A percentile compares a stretch with the other conserved stretches of the same genome.
These are phyloP conservation scores for Caenorhabditis briggsae DNA, from an alignment of 1,140 invertebrate species.

Conservation along the genomic window DNA sequence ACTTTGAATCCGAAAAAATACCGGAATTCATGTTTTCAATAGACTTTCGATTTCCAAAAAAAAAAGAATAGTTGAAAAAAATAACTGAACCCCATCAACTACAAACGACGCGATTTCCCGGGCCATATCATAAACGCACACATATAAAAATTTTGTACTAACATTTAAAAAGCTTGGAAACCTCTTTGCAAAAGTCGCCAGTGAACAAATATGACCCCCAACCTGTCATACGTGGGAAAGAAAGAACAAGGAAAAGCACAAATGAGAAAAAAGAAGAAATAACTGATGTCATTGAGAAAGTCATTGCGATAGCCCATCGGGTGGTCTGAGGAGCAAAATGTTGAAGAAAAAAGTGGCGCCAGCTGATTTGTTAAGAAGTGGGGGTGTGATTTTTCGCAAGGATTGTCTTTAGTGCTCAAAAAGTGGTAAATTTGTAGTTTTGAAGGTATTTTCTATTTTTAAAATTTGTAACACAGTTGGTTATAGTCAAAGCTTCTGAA, in stretches of 20 bases:
- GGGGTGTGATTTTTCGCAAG: not conserved
- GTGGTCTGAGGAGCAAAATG: conserved; percentile 27
- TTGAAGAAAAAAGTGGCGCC: not conserved
- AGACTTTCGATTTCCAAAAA: no score
- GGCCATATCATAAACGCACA: not conserved
- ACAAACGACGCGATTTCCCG: not conserved
- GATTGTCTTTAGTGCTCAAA: no score
- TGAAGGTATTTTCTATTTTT: no score
- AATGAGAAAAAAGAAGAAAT: not conserved
- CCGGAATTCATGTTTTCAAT: no score
- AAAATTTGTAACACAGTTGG: no score
- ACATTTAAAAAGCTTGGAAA: conserved; percentile 9
- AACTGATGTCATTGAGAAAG: conserved; percentile 38
- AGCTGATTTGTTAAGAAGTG: conserved; percentile 14
- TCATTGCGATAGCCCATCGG: conserved; percentile 1
- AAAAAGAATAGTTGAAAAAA: no score
- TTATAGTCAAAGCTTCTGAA: not conserved
- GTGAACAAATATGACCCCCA: conserved; percentile 47
- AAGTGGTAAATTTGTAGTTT: no score
- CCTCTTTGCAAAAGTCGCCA: not conserved
- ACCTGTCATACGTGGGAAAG: not conserved
- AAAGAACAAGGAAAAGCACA: conserved; percentile 10
- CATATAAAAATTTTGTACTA: conserved; percentile 13
- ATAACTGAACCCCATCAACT: no score
- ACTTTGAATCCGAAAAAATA: no score